Percentiles rank a stretch among this genome's conserved stretches.
These are phyloP conservation scores for Heliconius hortense DNA, from an alignment of 2,888 invertebrate species.

Conservation along the genomic window DNA sequence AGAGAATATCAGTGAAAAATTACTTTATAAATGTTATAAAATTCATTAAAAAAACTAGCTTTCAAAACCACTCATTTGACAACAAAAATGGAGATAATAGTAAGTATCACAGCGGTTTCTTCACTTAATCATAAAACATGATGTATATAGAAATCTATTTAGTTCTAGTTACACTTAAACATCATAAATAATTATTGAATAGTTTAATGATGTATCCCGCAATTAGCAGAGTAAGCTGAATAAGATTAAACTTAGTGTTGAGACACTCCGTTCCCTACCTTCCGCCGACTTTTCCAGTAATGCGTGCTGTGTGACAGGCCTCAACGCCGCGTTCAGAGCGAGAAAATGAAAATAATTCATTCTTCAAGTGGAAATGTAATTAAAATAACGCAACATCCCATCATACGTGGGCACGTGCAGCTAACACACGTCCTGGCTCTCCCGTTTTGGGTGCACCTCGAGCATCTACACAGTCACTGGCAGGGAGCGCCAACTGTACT, in stretches of 20 bases:
- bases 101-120: slow-evolving; percentile 34
- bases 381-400: slow-evolving; percentile 28
- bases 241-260: not conserved
- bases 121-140: slow-evolving; percentile 2
- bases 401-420: slow-evolving; percentile 48
- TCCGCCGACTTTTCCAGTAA: not conserved
- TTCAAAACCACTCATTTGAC: slow-evolving; percentile 5
- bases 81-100: slow-evolving; percentile 24
- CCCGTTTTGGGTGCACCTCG: slow-evolving; percentile 54
- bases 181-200: not conserved
- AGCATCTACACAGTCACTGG: slow-evolving; percentile 53
- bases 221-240: not conserved
- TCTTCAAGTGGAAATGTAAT: not conserved
- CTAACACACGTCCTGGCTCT: slow-evolving; percentile 67
- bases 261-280: not conserved
- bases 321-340: not conserved
- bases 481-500: slow-evolving; percentile 49
- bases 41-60: slow-evolving; percentile 1
- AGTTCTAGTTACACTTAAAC: slow-evolving; percentile 28
- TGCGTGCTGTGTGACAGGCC: not conserved
- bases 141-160: not conserved
- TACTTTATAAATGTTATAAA: not conserved
- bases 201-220: too few species aligned
- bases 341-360: not conserved
- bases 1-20: slow-evolving; percentile 4